These are phyloP conservation scores for Dryobates pubescens DNA, from an alignment of 2,797 vertebrate genomes.

Conservation along the genomic window DNA sequence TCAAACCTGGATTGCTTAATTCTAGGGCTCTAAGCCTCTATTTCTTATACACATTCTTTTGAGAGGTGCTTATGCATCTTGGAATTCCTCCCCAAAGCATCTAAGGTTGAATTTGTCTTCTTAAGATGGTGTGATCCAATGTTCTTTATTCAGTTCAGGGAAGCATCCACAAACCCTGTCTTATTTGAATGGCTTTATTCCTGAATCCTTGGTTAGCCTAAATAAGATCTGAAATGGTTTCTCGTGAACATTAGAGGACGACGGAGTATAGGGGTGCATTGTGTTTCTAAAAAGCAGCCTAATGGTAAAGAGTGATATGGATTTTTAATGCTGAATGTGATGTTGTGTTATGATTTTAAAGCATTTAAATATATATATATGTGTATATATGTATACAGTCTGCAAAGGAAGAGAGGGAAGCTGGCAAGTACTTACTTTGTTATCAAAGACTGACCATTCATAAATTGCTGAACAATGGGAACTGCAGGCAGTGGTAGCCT, in stretches of 20 bases:
- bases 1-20: not conserved
- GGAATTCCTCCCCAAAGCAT: not conserved
- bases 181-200: not conserved
- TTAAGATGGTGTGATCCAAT: not conserved
- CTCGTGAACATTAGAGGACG: not conserved
- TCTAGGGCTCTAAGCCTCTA: not conserved
- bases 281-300: not conserved
- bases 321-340: not conserved
- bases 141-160: not conserved
- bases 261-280: not conserved
- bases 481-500: not conserved
- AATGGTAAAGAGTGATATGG: not conserved
- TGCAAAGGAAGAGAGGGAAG: not conserved
- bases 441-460: conserved; percentile 31
- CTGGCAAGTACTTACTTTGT: not conserved
- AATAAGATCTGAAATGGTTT: not conserved
- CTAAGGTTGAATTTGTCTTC: not conserved
- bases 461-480: conserved; percentile 64
- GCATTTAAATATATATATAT: not conserved
- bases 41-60: not conserved
- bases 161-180: not conserved
- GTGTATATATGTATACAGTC: not conserved
- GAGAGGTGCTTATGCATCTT: not conserved
- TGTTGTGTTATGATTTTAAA: not conserved
- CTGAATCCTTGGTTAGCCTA: not conserved